Percentiles rank a stretch among this genome's conserved stretches.
Conservation (phyloP, 2,888 invertebrate species). For the Clusia tigrina region DNA sequence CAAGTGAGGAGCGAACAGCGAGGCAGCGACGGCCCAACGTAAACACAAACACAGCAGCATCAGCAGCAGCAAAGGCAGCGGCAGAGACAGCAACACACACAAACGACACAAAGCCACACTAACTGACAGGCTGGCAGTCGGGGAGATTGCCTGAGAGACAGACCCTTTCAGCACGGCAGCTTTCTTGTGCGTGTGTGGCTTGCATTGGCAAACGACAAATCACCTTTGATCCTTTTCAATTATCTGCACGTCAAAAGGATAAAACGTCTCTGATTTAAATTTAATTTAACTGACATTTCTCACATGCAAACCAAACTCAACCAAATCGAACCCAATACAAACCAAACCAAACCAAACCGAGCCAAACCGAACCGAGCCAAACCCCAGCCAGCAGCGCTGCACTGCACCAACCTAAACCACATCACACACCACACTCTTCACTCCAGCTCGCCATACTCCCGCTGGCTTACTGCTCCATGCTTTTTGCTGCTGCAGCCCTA, state of each 20-base stretch:
- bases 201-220: constrained; percentile 32
- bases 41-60: constrained; percentile 4
- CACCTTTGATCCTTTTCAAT: constrained; percentile 45
- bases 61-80: not conserved
- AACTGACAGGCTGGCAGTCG: not conserved
- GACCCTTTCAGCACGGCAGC: constrained; percentile 3
- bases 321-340: constrained; percentile 1
- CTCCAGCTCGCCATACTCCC: too few species aligned
- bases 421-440: too few species aligned
- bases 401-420: too few species aligned
- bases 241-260: constrained; percentile 40
- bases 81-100: not conserved
- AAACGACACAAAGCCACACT: constrained; percentile 34
- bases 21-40: not conserved
- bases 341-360: constrained; percentile 11
- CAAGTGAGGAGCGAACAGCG: not conserved
- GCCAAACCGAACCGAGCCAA: not conserved
- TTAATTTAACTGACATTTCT: constrained; percentile 51
- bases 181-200: too few species aligned
- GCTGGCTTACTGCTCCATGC: not conserved
- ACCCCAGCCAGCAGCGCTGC: constrained; percentile 26
- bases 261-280: constrained; percentile 50
- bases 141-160: not conserved
- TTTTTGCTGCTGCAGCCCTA: constrained; percentile 30
- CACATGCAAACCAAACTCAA: constrained; percentile 26